Conservation (phyloP, 2,888 invertebrate genomes). For the Atherix ibis region DNA sequence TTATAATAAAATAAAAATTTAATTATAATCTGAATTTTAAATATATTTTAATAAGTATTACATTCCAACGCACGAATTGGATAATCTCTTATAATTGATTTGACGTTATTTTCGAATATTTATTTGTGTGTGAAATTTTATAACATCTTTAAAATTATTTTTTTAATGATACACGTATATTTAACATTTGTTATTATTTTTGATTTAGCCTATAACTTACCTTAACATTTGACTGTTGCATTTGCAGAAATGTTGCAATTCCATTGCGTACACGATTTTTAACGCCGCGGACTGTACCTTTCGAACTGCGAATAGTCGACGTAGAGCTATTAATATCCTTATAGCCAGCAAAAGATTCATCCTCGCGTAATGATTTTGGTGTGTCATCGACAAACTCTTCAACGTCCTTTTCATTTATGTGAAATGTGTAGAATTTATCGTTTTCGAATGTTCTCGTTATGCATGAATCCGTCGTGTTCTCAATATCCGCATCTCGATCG, state of each 20-base stretch:
- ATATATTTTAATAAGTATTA: too few relatives aligned
- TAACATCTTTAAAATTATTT: too few relatives aligned
- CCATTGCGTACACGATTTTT: slow-evolving; percentile 89
- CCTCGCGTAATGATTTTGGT: slow-evolving; percentile 27
- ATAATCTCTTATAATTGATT: too few relatives aligned
- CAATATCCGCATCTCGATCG: slow-evolving; percentile 18
- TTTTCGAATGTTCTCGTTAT: slow-evolving; percentile 41
- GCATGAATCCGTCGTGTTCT: too few relatives aligned
- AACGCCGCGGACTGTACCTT: slow-evolving; percentile 85
- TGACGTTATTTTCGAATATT: too few relatives aligned
- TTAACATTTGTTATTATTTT: too few relatives aligned
- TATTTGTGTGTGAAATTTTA: too few relatives aligned
- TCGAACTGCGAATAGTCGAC: slow-evolving; percentile 74
- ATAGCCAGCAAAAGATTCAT: slow-evolving; percentile 64
- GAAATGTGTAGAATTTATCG: slow-evolving; percentile 69
- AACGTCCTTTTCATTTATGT: slow-evolving; percentile 54
- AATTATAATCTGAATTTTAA: too few relatives aligned
- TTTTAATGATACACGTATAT: too few relatives aligned
- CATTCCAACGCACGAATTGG: too few relatives aligned
- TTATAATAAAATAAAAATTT: too few relatives aligned
- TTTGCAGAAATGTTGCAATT: slow-evolving; percentile 85
- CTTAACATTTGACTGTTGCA: slow-evolving; percentile 59
- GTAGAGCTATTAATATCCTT: slow-evolving; percentile 54
- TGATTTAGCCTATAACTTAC: slow-evolving; percentile 43
- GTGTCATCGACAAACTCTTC: slow-evolving; percentile 15